Base-by-base conservation (phyloP, 2,797 vertebrate species). In the Chelmon rostratus region DNA sequence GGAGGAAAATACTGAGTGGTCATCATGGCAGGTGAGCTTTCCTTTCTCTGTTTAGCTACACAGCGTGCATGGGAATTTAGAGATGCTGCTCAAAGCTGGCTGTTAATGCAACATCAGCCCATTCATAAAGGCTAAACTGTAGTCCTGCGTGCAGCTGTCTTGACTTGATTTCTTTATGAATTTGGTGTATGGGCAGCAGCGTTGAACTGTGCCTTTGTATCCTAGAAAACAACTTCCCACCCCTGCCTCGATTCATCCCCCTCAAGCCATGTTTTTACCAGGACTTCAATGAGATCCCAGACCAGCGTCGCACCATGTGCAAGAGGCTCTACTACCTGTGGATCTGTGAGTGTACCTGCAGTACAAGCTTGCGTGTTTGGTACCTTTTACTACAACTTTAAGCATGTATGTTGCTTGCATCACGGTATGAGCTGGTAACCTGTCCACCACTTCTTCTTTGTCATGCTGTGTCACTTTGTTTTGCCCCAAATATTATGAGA, bases 221-320 rank as follows among this genome's bases (percentile, higher is more conserved):
- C 59, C 49, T 79, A 96, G 95, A 96, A 90, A 98, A 99, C 94
- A 99, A 99, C 91, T 99, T 99, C 70, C 98, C 98, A 0, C 97
- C 97, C 0, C 94, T 99, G 80, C 98, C 98, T 15, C 92, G 91
- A 40, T 98, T 98, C 87, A 96, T 98, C 78, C 97, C 97, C 0
- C 92, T 99, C 88, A 98, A 96, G 87, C 98, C 98, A 0, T 99
- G 98, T 81, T 99, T 99, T 93, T 98, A 99, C 93, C 98, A 99
- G 91, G 96, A 99, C 84, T 95, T 97, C 28, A 97, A 98, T 1
- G 98, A 99, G 90, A 99, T 99, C 73, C 98, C 98, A 40, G 95
- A 97, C 0, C 96, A 96, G 47, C 91, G 92, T 46, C 97, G 97
- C 76, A 93, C 92, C 25, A 96, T 99, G 92, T 97, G 98, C 95